Evolutionary conservation across 2,888 invertebrate species (phyloP).

Genomic region (Griposia aprilina): DNA sequence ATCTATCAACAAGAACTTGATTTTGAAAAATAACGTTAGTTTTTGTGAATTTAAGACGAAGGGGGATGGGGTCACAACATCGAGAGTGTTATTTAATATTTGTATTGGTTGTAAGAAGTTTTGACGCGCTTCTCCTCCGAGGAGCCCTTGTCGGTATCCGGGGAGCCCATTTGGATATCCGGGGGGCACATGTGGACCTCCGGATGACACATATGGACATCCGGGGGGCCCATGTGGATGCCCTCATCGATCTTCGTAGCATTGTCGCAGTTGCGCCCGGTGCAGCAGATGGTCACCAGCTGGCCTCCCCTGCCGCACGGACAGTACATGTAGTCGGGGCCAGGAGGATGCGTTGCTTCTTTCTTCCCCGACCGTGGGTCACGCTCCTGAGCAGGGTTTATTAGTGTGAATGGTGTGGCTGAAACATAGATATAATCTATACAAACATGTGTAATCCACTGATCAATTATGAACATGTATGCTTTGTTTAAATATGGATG

Average conservation of each 20-base stretch:
- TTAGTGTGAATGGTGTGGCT: slow-evolving; percentile 39
- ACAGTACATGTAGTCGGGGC: slow-evolving; percentile 29
- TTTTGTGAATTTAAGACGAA: slow-evolving; percentile 37
- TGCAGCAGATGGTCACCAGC: slow-evolving; percentile 52
- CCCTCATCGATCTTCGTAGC: slow-evolving; percentile 35
- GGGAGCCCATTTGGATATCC: neutral
- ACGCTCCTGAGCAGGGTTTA: neutral
- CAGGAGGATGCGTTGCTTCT: slow-evolving; percentile 1
- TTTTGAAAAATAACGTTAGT: slow-evolving; percentile 14
- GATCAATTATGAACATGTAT: neutral
- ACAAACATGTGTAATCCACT: slow-evolving; percentile 37
- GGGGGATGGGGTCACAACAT: slow-evolving; percentile 41
- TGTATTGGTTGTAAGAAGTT: slow-evolving; percentile 21
- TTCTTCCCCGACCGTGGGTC: neutral
- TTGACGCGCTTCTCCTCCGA: slow-evolving; percentile 31
- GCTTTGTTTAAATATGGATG: neutral
- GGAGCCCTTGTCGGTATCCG: neutral
- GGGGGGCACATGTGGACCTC: slow-evolving; percentile 12
- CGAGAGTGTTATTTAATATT: slow-evolving; percentile 33
- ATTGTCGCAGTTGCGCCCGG: slow-evolving; percentile 48
- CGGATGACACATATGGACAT: slow-evolving; percentile 1
- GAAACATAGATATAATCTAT: slow-evolving; percentile 50
- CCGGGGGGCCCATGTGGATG: slow-evolving; percentile 17
- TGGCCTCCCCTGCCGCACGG: slow-evolving; percentile 41
- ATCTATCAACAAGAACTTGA: slow-evolving; percentile 39